Conservation (phyloP, 2,113 vertebrate species). For the Gallinago jamesoni region DNA sequence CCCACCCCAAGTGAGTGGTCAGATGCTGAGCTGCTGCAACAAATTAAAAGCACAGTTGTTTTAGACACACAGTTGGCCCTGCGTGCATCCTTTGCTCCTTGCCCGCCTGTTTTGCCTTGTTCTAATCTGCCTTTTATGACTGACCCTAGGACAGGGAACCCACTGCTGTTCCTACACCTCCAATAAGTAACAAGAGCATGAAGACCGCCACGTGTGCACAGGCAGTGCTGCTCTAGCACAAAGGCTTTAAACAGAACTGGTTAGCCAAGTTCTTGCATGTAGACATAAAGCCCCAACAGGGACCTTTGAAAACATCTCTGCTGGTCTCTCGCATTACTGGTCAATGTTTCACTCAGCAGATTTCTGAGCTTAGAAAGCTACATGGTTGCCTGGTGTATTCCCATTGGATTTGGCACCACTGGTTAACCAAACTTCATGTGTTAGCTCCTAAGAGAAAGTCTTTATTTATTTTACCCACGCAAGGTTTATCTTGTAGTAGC, state of each 20-base stretch:
- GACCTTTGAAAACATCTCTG: neutral
- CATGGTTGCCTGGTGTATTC: neutral
- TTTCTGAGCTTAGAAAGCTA: neutral
- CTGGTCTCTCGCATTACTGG: neutral
- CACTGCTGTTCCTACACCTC: neutral
- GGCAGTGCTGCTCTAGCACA: neutral
- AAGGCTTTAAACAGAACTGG: neutral
- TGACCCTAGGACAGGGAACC: neutral
- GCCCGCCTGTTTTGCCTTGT: neutral
- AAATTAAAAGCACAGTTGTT: neutral
- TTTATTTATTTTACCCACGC: neutral
- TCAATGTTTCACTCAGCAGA: neutral
- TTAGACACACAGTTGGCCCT: neutral
- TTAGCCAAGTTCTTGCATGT: neutral
- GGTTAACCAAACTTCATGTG: neutral
- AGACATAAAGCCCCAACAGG: neutral
- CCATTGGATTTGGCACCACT: neutral
- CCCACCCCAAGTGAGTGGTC: neutral
- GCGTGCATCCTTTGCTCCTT: neutral
- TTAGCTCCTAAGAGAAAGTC: neutral
- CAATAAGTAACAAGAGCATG: neutral
- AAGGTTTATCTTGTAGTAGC: neutral
- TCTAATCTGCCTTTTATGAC: neutral
- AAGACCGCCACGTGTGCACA: neutral
- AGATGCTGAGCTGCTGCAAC: neutral